Evolutionary conservation across 2,113 vertebrate species (phyloP), one percentile per base, ranked within the genome.

Genomic region (Zeus faber): DNA sequence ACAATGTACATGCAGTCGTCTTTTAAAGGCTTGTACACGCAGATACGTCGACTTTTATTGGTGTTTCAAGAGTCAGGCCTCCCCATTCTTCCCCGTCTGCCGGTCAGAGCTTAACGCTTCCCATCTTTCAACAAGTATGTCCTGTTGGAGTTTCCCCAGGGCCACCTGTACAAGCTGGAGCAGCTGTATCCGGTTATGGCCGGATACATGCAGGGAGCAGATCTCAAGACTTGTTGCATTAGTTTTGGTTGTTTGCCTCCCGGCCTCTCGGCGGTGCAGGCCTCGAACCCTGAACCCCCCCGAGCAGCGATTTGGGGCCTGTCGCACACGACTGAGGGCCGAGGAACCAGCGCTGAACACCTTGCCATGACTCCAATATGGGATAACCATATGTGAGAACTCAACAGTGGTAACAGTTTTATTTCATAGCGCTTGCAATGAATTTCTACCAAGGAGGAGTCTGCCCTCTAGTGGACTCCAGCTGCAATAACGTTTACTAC

Each of bases 401-500:
- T n/a, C 6, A 39, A 22, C 14, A 50, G 39, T 2, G 27, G 17
- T 29, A n/a, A 39, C 2, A 31, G 3, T 49, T 5, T 29, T 7
- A n/a, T 11, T 11, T 11, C 1, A 8, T 10, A 2, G 31, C 14
- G 5, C 14, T 8, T 35, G 31, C 9, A 5, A 33, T 8, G 14
- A 33, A 33, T 33, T 4, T 3, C 20, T 33, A 3, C 5, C 25
- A 29, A 50, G 58, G n/a, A 26, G 20, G 10, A 39, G 62, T 55
- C 61, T 73, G 81, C 79, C 85, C 77, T 75, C 88, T 82, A 13
- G 72, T 86, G 88, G 83, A 65, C 4, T 1, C 17, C 23, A 56
- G 26, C 24, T 48, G 52, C 13, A 71, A 22, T 27, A 35, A 57
- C 46, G 11, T 4, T 11, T 4, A 24, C 17, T 16, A 31, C 27